These are phyloP conservation scores for Caenorhabditis angaria DNA, from an alignment of 2,888 invertebrate species.

Conservation along the genomic window DNA sequence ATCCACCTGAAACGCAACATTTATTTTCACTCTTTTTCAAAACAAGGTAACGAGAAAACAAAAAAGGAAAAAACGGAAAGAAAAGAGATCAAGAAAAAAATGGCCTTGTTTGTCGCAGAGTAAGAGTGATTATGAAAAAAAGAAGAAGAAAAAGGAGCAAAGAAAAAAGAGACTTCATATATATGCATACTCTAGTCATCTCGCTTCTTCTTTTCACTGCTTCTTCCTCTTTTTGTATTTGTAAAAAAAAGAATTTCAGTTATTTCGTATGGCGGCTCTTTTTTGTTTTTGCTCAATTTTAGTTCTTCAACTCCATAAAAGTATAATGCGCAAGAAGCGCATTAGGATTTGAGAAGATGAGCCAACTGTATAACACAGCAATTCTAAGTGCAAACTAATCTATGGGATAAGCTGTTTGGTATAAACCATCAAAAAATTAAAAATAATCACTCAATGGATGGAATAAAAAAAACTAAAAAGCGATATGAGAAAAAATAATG, in stretches of 20 bases:
- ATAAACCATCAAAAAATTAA: too few species aligned
- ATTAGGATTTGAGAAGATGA: too few species aligned
- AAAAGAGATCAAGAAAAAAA: neutral
- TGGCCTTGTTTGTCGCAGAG: neutral
- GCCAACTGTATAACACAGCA: too few species aligned
- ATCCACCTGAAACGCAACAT: neutral
- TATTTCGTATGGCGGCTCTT: neutral
- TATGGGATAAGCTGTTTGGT: too few species aligned
- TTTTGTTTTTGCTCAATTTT: neutral
- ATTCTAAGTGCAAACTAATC: too few species aligned
- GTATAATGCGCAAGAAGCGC: too few species aligned
- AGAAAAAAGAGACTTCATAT: slow-evolving; percentile 2
- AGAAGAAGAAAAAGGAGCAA: neutral
- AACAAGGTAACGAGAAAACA: neutral
- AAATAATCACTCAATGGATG: too few species aligned
- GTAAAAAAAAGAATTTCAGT: slow-evolving; percentile 4
- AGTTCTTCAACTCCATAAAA: neutral
- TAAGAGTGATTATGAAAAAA: slow-evolving; percentile 1
- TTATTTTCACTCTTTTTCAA: too few species aligned
- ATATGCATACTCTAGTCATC: neutral
- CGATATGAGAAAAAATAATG: too few species aligned
- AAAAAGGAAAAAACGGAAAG: neutral
- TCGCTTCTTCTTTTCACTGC: neutral
- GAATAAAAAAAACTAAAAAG: too few species aligned
- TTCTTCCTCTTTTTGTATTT: neutral